phyloP scores from a whole-genome alignment of 2,113 vertebrate species.

The Pandion haliaetus region DNA sequence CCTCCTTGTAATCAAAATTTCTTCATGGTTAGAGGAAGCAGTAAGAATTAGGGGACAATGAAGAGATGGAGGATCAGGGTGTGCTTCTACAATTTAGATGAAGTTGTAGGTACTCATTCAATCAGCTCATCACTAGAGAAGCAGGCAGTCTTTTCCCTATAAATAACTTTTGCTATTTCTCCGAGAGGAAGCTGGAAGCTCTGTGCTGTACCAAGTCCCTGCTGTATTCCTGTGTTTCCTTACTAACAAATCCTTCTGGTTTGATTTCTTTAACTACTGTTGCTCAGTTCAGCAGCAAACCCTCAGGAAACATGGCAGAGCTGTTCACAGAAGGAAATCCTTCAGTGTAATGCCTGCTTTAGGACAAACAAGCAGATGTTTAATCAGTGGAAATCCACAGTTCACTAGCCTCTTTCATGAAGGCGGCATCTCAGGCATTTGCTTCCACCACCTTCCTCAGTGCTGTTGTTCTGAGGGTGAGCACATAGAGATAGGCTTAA shows the following conservation, averaged over 20 bases:
- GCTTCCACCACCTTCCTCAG: neutral
- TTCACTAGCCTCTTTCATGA: neutral
- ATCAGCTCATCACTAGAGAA: neutral
- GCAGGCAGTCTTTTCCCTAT: neutral
- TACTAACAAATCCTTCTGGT: neutral
- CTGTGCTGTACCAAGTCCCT: neutral
- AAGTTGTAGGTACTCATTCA: neutral
- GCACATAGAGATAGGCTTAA: neutral
- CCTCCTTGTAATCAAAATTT: neutral
- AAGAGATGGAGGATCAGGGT: neutral
- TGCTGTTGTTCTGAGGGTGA: neutral
- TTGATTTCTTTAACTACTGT: neutral
- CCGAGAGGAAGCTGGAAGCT: neutral
- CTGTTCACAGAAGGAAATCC: neutral
- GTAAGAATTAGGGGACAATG: neutral
- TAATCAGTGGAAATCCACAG: neutral
- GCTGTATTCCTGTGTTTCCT: neutral
- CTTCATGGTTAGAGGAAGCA: neutral
- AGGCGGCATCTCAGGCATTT: neutral
- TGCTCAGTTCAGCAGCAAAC: constrained; percentile 9
- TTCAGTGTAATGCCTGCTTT: neutral
- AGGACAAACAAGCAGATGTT: neutral
- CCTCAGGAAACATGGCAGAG: neutral
- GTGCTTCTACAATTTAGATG: neutral
- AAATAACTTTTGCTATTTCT: neutral